Percentiles rank a stretch among this genome's conserved stretches.
Conservation (phyloP, 2,113 vertebrate genomes). For the Tinamus guttatus region DNA sequence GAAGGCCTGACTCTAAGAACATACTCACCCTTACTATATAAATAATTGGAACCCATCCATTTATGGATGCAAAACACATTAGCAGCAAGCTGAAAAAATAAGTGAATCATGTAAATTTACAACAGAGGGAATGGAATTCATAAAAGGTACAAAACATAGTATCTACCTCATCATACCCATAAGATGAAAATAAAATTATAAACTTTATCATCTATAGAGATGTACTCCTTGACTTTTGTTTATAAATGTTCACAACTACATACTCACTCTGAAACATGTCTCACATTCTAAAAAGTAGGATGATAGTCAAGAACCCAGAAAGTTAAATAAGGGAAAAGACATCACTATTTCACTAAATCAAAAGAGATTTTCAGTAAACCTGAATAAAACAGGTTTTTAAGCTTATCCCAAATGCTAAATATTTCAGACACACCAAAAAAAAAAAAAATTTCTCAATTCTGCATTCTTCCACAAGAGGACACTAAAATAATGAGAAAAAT, state of each 20-base stretch:
- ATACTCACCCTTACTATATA: neutral
- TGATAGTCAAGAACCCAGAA: neutral
- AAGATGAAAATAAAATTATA: neutral
- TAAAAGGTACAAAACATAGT: neutral
- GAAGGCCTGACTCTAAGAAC: neutral
- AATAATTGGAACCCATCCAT: neutral
- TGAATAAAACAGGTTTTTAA: neutral
- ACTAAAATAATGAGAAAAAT: slow-evolving; percentile 36
- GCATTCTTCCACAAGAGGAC: slow-evolving; percentile 51
- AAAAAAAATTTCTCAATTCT: neutral
- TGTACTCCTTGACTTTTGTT: rapidly evolving
- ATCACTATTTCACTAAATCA: neutral
- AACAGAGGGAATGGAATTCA: rapidly evolving
- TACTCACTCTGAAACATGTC: neutral
- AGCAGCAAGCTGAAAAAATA: neutral
- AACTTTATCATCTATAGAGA: neutral
- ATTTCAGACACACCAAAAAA: neutral
- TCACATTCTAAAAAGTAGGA: neutral
- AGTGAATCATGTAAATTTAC: neutral
- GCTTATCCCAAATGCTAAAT: neutral
- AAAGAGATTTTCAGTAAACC: neutral
- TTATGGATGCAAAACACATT: neutral
- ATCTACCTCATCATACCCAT: neutral
- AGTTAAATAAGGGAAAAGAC: neutral
- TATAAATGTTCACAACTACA: neutral